These are phyloP conservation scores for Hypomecis punctinalis DNA, from an alignment of 2,888 invertebrate genomes.

Conservation along the genomic window DNA sequence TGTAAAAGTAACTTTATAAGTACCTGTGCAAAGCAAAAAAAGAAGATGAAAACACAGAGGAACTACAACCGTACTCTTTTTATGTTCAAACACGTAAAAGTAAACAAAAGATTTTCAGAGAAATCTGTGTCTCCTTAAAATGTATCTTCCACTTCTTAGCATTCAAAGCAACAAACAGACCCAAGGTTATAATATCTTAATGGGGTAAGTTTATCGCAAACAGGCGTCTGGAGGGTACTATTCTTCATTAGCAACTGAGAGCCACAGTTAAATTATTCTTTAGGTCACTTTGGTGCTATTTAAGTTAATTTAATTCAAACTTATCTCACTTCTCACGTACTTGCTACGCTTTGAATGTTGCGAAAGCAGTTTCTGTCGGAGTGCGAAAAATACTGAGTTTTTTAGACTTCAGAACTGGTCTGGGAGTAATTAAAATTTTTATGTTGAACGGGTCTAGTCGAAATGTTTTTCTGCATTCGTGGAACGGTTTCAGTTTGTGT, in stretches of 20 bases:
- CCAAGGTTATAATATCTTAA: conserved; percentile 80
- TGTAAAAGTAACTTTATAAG: too few species aligned
- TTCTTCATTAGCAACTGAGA: conserved; percentile 78
- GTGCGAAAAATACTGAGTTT: conserved; percentile 34
- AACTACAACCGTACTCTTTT: too few species aligned
- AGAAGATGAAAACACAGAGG: too few species aligned
- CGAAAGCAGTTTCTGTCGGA: conserved; percentile 49
- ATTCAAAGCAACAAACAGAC: conserved; percentile 55
- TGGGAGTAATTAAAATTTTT: conserved; percentile 35
- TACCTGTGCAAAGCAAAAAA: too few species aligned
- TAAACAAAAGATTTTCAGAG: background rate
- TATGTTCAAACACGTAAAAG: background rate
- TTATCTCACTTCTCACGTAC: conserved; percentile 70
- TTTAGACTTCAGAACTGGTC: conserved; percentile 41
- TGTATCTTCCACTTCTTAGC: conserved; percentile 45
- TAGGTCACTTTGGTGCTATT: conserved; percentile 81
- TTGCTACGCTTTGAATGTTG: conserved; percentile 55
- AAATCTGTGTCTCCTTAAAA: conserved; percentile 34
- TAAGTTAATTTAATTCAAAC: conserved; percentile 80
- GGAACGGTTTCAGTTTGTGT: background rate
- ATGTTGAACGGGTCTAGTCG: background rate
- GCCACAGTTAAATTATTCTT: conserved; percentile 80
- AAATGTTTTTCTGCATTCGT: background rate
- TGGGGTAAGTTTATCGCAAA: conserved; percentile 77
- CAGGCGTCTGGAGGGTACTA: conserved; percentile 76